Conservation (phyloP, 1,140 invertebrate species). For the Ceratoteleas bidentatus region DNA sequence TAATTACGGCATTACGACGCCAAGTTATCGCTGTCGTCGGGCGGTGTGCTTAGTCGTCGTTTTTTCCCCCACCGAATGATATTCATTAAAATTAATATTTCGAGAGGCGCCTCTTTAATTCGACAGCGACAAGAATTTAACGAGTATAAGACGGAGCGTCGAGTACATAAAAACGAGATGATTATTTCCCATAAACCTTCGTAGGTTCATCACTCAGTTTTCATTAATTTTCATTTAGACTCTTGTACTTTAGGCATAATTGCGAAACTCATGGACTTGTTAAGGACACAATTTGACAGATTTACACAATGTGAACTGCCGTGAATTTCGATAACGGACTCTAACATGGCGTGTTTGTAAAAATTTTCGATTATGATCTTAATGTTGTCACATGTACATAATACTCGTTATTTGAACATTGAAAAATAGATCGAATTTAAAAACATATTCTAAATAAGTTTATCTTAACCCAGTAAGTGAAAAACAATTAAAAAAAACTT, state of each 20-base stretch:
- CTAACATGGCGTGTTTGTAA: too few species aligned
- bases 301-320: not conserved
- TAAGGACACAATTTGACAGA: not conserved
- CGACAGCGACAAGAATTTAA: constrained; percentile 47
- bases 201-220: constrained; percentile 31
- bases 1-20: constrained; percentile 37
- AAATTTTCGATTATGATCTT: not conserved
- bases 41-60: not conserved
- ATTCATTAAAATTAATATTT: constrained; percentile 56
- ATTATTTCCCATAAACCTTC: constrained; percentile 36
- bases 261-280: constrained; percentile 6
- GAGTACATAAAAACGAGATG: constrained; percentile 51
- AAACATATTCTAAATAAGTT: too few species aligned
- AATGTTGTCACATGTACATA: too few species aligned
- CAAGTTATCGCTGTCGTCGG: constrained; percentile 38
- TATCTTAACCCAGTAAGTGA: too few species aligned
- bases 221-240: constrained; percentile 33
- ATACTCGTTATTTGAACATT: too few species aligned
- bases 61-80: constrained; percentile 22
- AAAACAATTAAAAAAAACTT: too few species aligned
- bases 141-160: constrained; percentile 36
- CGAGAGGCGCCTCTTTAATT: constrained; percentile 55
- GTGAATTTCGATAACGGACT: not conserved
- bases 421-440: too few species aligned
- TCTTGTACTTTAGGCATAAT: constrained; percentile 20